A percentile compares a stretch with the other conserved stretches of the same genome.
These are phyloP conservation scores for Penaeus vannamei DNA, from an alignment of 1,140 invertebrate species.

Conservation along the genomic window DNA sequence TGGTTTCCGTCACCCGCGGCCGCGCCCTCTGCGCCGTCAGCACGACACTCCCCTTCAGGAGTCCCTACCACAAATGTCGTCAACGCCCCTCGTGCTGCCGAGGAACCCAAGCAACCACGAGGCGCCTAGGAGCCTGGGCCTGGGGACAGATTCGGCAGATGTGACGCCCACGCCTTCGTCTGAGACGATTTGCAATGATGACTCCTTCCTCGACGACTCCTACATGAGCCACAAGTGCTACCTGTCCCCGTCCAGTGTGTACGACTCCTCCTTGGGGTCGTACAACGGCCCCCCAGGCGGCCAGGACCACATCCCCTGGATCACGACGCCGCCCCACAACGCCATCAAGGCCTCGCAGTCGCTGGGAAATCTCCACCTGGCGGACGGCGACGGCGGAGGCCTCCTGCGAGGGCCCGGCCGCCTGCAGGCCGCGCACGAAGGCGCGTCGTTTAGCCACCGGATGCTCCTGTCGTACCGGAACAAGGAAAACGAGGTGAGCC, in stretches of 20 bases:
- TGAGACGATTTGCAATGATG: not conserved
- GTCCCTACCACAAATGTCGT: no score
- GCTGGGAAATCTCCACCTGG: not conserved
- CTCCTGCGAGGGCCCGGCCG: no score
- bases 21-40: no score
- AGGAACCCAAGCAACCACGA: no score
- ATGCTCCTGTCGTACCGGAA: conserved; percentile 7
- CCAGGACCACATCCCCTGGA: conserved; percentile 43
- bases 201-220: conserved; percentile 35
- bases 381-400: no score
- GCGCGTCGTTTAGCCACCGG: not conserved
- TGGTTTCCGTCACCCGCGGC: not conserved
- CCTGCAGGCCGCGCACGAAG: no score
- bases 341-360: conserved; percentile 14
- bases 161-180: not conserved
- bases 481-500: conserved; percentile 37
- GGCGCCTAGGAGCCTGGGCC: no score
- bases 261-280: not conserved
- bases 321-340: conserved; percentile 29
- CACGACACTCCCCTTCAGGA: no score
- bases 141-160: no score
- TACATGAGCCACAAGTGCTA: conserved; percentile 52
- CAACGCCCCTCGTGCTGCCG: no score
- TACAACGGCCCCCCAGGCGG: not conserved
- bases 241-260: not conserved